Conservation (phyloP, 2,797 vertebrate species). For the Coreius guichenoti region DNA sequence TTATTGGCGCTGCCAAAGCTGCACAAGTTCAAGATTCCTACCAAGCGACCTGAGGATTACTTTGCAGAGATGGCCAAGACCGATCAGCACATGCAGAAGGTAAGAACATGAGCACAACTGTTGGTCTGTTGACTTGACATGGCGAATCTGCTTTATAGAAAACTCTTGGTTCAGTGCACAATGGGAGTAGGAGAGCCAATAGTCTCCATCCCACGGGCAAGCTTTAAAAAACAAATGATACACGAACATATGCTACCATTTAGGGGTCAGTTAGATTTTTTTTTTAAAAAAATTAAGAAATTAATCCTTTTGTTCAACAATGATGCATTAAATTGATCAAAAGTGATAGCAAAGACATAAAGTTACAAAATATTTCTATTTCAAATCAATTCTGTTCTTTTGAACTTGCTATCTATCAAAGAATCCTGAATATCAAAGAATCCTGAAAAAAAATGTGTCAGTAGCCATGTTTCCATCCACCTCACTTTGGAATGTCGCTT, state of each 20-base stretch:
- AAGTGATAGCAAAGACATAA: not conserved
- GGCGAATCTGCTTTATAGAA: not conserved
- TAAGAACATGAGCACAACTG: constrained; percentile 57
- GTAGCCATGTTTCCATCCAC: not conserved
- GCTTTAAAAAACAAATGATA: not conserved
- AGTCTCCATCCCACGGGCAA: not conserved
- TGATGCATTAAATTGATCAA: not conserved
- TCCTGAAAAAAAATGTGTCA: not conserved
- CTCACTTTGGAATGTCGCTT: not conserved
- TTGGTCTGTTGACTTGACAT: not conserved
- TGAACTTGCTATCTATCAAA: not conserved
- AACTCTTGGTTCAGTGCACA: not conserved
- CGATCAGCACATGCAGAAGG: constrained; percentile 99
- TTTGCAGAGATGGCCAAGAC: constrained; percentile 99
- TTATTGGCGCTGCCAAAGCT: constrained; percentile 87
- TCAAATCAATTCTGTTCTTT: not conserved
- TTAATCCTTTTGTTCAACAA: not conserved
- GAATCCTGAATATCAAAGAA: not conserved
- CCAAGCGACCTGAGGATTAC: constrained; percentile 93
- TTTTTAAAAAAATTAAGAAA: not conserved
- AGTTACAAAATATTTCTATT: not conserved
- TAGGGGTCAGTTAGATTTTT: not conserved
- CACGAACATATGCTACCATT: not conserved
- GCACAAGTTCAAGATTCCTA: constrained; percentile 81
- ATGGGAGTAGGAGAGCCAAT: no score